Conservation (phyloP, 2,797 vertebrate genomes). For the Catostomus latipinnis region DNA sequence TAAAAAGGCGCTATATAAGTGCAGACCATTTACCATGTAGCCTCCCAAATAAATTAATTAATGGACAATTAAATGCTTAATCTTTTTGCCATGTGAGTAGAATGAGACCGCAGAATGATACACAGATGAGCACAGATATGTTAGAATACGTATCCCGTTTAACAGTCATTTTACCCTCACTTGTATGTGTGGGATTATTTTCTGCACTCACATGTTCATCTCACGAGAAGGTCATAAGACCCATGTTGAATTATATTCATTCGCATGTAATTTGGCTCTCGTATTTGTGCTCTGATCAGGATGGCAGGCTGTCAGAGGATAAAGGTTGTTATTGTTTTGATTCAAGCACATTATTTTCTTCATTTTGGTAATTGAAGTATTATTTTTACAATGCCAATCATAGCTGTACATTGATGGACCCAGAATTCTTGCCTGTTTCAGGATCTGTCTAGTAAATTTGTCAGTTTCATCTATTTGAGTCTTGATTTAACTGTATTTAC, state of each 20-base stretch:
- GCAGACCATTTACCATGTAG: too few species aligned
- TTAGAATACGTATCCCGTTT: too few species aligned
- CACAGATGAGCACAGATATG: too few species aligned
- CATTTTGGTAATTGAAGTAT: not conserved
- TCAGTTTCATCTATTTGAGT: not conserved
- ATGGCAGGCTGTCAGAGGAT: conserved; percentile 9
- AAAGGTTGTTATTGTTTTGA: not conserved
- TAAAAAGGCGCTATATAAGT: too few species aligned
- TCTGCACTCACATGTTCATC: conserved; percentile 27
- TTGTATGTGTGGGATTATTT: conserved; percentile 26
- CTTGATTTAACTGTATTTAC: too few species aligned
- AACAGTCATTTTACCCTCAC: not conserved
- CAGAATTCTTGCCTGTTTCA: not conserved
- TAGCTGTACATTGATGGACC: not conserved
- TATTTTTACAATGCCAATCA: not conserved
- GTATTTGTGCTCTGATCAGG: conserved; percentile 6
- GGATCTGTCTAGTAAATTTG: not conserved
- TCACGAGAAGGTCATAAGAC: conserved; percentile 32
- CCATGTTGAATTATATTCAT: conserved; percentile 13
- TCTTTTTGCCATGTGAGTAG: too few species aligned
- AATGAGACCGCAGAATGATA: too few species aligned
- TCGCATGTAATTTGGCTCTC: not conserved
- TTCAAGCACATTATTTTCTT: not conserved
- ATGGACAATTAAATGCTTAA: too few species aligned
- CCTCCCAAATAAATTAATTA: too few species aligned